These are phyloP conservation scores for Pogonognathellus flavescens DNA, from an alignment of 1,140 invertebrate species.

Conservation along the genomic window DNA sequence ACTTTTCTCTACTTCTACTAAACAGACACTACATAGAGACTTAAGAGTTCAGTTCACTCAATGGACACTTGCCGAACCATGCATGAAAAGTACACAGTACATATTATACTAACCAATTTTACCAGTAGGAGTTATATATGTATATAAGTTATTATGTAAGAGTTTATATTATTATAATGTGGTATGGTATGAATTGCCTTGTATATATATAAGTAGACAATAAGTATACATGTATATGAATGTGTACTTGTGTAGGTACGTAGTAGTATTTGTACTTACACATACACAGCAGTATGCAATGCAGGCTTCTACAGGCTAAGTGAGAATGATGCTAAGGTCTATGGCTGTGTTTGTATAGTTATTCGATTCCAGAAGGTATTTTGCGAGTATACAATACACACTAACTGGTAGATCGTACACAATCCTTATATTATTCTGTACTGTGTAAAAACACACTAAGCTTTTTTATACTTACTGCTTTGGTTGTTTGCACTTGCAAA, in stretches of 20 bases:
- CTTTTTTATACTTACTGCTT: slow-evolving; percentile 10
- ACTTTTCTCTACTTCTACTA: neutral
- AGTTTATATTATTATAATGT: no score
- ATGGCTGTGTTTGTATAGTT: no score
- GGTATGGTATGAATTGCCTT: neutral
- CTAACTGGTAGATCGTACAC: neutral
- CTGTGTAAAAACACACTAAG: slow-evolving; percentile 16
- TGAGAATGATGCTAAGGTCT: no score
- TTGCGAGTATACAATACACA: neutral
- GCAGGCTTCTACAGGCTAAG: no score
- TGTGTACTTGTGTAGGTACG: neutral
- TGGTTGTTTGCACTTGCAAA: slow-evolving; percentile 10
- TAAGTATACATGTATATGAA: neutral
- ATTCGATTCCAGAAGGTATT: no score
- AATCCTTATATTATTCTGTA: neutral
- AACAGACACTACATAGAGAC: neutral
- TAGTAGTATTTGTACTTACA: neutral
- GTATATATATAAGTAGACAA: neutral
- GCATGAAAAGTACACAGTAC: slow-evolving; percentile 12
- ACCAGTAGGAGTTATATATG: neutral
- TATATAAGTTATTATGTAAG: neutral
- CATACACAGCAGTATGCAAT: no score
- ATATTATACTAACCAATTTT: neutral
- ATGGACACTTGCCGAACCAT: slow-evolving; percentile 18
- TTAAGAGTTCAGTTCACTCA: slow-evolving; percentile 38